A percentile compares a stretch with the other conserved stretches of the same genome.
Conservation (phyloP, 2,888 invertebrate genomes). For the Endotricha flammealis region DNA sequence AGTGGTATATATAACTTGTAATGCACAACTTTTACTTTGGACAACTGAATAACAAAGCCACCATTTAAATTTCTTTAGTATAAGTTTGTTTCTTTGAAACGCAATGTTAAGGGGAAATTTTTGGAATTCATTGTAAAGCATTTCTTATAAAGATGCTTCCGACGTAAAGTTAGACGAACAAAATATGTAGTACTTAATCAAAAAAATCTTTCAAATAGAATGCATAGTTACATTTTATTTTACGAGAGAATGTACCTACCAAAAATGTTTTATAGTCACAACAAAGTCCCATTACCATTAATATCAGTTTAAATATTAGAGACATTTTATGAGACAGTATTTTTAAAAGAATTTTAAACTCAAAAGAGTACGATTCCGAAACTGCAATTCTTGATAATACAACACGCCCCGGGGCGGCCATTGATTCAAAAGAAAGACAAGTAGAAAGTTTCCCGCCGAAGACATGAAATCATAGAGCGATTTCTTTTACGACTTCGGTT, state of each 20-base stretch:
- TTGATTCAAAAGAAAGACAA: conserved; percentile 65
- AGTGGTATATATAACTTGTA: conserved; percentile 43
- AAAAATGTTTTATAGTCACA: no score
- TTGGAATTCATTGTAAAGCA: conserved; percentile 67
- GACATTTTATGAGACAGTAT: no score
- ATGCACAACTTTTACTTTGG: conserved; percentile 53
- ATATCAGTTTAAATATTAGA: no score
- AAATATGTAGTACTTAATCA: no score
- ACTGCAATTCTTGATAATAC: conserved; percentile 39
- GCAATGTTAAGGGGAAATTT: conserved; percentile 61
- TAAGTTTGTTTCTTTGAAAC: conserved; percentile 66
- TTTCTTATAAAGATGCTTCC: conserved; percentile 62
- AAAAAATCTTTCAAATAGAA: no score
- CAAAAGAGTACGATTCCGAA: conserved; percentile 14
- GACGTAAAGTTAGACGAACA: conserved; percentile 47
- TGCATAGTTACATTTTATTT: no score
- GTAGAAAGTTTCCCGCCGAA: conserved; percentile 68
- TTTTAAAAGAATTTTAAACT: conserved; percentile 15
- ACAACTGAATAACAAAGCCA: conserved; percentile 57
- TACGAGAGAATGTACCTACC: no score
- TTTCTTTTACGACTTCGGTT: conserved; percentile 78
- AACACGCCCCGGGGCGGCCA: conserved; percentile 44
- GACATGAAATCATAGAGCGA: conserved; percentile 77
- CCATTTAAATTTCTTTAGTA: conserved; percentile 67
- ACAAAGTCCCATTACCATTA: no score